These are phyloP conservation scores for Notothenia coriiceps DNA, from an alignment of 2,113 vertebrate species.

Conservation along the genomic window DNA sequence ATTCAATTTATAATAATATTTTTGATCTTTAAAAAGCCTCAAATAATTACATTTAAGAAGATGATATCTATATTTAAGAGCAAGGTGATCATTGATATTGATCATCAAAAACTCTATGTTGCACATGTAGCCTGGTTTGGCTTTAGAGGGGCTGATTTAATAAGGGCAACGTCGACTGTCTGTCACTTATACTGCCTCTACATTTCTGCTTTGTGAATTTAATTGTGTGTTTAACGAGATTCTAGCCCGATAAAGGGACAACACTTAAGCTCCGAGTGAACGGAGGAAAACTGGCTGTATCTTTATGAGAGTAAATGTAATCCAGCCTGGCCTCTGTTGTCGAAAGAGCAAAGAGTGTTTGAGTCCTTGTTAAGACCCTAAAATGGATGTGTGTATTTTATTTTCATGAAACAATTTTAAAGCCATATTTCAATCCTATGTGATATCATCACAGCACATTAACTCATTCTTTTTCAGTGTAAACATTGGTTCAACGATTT, in stretches of 20 bases:
- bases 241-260: constrained; percentile 54
- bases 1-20: not conserved
- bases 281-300: constrained; percentile 32
- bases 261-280: constrained; percentile 21
- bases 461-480: constrained; percentile 35
- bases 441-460: constrained; percentile 28
- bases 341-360: constrained; percentile 50
- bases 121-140: constrained; percentile 59
- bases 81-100: no score
- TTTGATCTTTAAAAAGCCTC: not conserved
- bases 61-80: no score
- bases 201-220: constrained; percentile 41
- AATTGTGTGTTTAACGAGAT: constrained; percentile 38
- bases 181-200: constrained; percentile 38
- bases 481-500: constrained; percentile 68
- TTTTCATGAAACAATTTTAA: constrained; percentile 46
- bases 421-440: constrained; percentile 61
- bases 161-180: constrained; percentile 40
- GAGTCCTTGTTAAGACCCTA: constrained; percentile 41
- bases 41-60: no score
- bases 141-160: constrained; percentile 42
- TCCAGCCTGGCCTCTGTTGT: constrained; percentile 57
- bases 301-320: constrained; percentile 32
- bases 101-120: no score
- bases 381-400: constrained; percentile 45